These are phyloP conservation scores for Lysandra bellargus DNA, from an alignment of 2,888 invertebrate genomes.

Conservation along the genomic window DNA sequence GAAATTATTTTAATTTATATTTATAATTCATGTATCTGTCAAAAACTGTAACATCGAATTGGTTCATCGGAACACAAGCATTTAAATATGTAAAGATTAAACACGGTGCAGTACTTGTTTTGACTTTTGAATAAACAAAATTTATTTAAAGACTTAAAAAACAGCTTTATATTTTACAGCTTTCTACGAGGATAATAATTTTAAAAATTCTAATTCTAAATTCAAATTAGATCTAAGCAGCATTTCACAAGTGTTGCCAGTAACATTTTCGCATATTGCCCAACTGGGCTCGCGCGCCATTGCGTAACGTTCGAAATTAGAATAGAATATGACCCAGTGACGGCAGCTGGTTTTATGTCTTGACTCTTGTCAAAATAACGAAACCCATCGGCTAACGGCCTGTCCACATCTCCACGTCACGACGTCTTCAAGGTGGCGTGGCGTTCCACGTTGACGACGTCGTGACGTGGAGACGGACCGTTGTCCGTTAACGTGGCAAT, in stretches of 20 bases:
- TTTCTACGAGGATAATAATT: neutral
- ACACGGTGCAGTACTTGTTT: neutral
- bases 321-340: slow-evolving; percentile 58
- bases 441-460: too few relatives aligned
- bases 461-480: too few relatives aligned
- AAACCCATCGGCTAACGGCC: slow-evolving; percentile 43
- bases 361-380: slow-evolving; percentile 53
- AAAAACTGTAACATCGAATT: neutral
- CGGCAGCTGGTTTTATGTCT: slow-evolving; percentile 37
- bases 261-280: slow-evolving; percentile 55
- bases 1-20: neutral
- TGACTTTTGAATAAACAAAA: neutral
- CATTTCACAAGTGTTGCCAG: slow-evolving; percentile 23
- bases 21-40: neutral
- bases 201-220: neutral
- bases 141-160: neutral
- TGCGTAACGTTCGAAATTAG: slow-evolving; percentile 61
- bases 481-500: too few relatives aligned
- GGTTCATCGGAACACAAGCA: neutral
- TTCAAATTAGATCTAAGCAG: neutral
- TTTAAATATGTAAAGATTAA: neutral
- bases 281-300: slow-evolving; percentile 47
- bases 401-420: too few relatives aligned
- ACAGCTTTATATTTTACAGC: neutral
- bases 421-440: too few relatives aligned